Conservation (phyloP, 2,113 vertebrate genomes). For the Apodemus sylvaticus region DNA sequence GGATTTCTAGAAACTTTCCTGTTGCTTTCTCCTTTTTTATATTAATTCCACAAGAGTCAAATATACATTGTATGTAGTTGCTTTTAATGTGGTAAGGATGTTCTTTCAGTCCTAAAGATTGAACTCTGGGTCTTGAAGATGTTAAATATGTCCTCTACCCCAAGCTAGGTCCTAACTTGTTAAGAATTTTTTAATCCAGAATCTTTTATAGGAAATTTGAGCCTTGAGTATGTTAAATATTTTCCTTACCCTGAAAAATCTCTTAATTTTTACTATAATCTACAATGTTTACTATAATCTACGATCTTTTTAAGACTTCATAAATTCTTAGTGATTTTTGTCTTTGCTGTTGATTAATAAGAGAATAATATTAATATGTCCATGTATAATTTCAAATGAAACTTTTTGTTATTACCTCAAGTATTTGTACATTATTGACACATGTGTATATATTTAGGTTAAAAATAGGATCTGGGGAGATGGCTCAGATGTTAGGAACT, state of each 20-base stretch:
- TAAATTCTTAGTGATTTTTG: neutral
- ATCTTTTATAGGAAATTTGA: too few species aligned
- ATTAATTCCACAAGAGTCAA: neutral
- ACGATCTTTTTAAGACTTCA: neutral
- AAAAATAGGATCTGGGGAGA: neutral
- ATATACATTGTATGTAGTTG: neutral
- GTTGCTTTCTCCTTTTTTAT: neutral
- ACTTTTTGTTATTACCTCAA: neutral
- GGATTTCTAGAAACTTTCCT: neutral
- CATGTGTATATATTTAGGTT: neutral
- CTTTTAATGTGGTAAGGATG: neutral
- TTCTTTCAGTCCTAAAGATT: neutral
- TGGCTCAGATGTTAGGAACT: neutral
- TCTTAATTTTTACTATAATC: neutral
- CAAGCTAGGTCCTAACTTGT: too few species aligned
- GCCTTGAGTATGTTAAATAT: neutral
- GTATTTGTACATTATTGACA: neutral
- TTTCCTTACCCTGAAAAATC: neutral
- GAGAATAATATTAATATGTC: neutral
- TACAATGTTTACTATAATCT: neutral
- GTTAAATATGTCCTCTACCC: too few species aligned
- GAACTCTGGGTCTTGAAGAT: neutral
- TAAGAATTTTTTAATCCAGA: too few species aligned
- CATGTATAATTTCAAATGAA: neutral
- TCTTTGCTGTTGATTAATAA: neutral